A percentile compares a stretch with the other conserved stretches of the same genome.
Evolutionary conservation across 2,888 invertebrate genomes (phyloP).

Genomic region (Caenorhabditis sp.): DNA sequence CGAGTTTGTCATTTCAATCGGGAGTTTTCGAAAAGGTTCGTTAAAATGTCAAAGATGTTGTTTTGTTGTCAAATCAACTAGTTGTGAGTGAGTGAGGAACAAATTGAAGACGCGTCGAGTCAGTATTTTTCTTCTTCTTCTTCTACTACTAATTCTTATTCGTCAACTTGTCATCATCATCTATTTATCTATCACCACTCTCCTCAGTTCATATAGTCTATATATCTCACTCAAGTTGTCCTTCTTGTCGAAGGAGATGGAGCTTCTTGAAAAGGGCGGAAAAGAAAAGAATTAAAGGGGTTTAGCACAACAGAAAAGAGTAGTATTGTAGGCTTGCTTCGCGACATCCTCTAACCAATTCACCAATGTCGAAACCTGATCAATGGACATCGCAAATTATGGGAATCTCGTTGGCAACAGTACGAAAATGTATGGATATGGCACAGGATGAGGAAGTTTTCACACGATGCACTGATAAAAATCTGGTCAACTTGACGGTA

Average conservation of each 20-base stretch:
- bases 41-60: not conserved
- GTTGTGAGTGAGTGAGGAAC: not conserved
- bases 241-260: not conserved
- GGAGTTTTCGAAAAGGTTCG: conserved; percentile 33
- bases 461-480: conserved; percentile 39
- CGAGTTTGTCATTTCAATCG: conserved; percentile 37
- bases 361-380: conserved; percentile 36
- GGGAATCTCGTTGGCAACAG: conserved; percentile 41
- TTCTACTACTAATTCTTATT: not conserved
- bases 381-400: conserved; percentile 43
- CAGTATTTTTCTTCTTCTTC: not conserved
- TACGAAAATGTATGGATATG: conserved; percentile 42
- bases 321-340: conserved; percentile 22
- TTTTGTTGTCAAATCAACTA: not conserved
- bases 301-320: not conserved
- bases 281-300: not conserved
- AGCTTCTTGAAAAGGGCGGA: not conserved
- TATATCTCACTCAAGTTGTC: not conserved
- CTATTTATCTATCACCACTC: too few species aligned
- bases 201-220: not conserved
- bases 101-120: not conserved
- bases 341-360: conserved; percentile 30
- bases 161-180: conserved; percentile 21
- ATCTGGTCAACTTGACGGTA: conserved; percentile 40
- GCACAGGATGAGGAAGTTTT: conserved; percentile 34